Percentiles rank a stretch among this genome's conserved stretches.
Conservation (phyloP, 2,888 invertebrate species). For the Tetragonisca angustula region DNA sequence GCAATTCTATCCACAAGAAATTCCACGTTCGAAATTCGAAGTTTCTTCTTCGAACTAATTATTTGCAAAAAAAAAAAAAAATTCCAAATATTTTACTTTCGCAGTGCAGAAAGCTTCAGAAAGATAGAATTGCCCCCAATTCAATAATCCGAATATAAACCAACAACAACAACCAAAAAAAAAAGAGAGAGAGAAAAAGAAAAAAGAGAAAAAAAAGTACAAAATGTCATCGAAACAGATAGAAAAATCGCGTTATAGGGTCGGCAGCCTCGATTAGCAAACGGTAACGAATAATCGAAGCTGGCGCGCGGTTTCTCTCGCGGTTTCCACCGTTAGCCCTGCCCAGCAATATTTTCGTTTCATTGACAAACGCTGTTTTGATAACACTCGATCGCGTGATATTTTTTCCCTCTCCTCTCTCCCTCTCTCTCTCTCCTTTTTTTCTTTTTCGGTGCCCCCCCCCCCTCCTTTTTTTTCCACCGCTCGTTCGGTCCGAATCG, state of each 20-base stretch:
- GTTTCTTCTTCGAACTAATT: no score
- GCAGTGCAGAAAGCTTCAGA: no score
- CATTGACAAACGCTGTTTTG: constrained; percentile 59
- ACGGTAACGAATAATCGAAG: constrained; percentile 28
- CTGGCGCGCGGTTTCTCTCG: constrained; percentile 14
- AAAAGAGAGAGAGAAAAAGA: neutral
- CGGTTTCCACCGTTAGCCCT: constrained; percentile 11
- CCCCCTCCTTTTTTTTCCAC: neutral
- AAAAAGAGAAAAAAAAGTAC: neutral
- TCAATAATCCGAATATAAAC: no score
- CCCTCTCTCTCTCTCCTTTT: neutral
- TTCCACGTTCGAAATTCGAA: no score
- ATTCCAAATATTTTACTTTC: no score
- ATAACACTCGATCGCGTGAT: constrained; percentile 62
- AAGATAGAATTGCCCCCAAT: no score
- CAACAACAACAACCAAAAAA: neutral
- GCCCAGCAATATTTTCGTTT: constrained; percentile 48
- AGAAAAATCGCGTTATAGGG: neutral
- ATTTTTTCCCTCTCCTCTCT: neutral
- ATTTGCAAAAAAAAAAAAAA: no score
- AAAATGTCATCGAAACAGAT: neutral
- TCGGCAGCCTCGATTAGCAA: constrained; percentile 20
- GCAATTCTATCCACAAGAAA: no score
- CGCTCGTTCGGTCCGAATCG: constrained; percentile 27
- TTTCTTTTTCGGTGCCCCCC: neutral